phyloP scores from a whole-genome alignment of 2,113 vertebrate species.

The Amphiprion percula region DNA sequence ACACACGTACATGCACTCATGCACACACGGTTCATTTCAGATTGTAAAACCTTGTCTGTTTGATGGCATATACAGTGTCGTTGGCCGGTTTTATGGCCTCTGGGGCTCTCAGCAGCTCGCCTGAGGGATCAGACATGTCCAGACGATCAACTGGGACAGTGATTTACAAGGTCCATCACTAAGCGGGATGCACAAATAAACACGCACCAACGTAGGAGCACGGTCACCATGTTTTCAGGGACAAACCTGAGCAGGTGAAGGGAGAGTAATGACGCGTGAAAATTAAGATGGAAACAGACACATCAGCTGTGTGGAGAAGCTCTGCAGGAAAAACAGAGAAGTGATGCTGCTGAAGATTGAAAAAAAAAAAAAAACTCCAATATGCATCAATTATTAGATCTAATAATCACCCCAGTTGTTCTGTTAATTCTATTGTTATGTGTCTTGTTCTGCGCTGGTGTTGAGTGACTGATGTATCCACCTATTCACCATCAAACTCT shows the following conservation, averaged over 20 bases:
- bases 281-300: conserved; percentile 25
- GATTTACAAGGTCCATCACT: conserved; percentile 7
- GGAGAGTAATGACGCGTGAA: conserved; percentile 17
- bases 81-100: conserved; percentile 32
- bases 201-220: conserved; percentile 9
- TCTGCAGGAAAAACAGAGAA: background rate
- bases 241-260: conserved; percentile 8
- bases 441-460: too few species aligned
- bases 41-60: conserved; percentile 18
- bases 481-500: too few species aligned
- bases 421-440: background rate
- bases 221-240: background rate
- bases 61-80: conserved; percentile 6
- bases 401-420: background rate
- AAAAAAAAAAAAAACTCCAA: background rate
- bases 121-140: conserved; percentile 7
- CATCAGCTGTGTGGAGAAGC: background rate
- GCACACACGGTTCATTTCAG: conserved; percentile 26
- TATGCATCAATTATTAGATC: background rate
- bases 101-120: conserved; percentile 7
- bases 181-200: background rate
- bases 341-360: background rate
- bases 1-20: background rate
- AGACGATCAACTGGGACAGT: conserved; percentile 19
- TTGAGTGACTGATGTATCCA: too few species aligned